Evolutionary conservation across 2,888 invertebrate genomes (phyloP).

Genomic region (Rotaria socialis): DNA sequence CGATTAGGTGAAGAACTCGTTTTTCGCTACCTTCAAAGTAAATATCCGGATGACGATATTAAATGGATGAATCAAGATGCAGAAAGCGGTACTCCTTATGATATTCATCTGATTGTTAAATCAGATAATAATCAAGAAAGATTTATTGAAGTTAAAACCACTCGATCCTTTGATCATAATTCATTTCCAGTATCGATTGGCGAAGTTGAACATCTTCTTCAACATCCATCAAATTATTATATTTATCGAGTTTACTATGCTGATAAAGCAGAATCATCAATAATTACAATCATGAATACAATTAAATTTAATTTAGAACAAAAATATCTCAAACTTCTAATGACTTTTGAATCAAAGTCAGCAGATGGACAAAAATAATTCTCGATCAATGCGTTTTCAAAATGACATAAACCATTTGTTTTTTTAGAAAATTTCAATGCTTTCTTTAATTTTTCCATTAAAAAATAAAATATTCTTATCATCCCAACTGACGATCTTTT

Average conservation of each 20-base stretch:
- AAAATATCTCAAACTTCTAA: not conserved
- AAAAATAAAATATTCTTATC: too few relatives aligned
- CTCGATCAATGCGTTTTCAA: too few relatives aligned
- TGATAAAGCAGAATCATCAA: not conserved
- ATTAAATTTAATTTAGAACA: not conserved
- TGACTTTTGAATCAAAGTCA: not conserved
- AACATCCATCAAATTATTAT: slow-evolving; percentile 20
- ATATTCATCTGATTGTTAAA: not conserved
- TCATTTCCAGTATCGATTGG: not conserved
- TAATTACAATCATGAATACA: not conserved
- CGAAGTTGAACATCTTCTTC: slow-evolving; percentile 11
- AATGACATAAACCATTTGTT: too few relatives aligned
- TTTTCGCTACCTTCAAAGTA: not conserved
- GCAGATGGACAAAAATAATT: too few relatives aligned
- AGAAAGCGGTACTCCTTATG: not conserved
- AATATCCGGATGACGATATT: not conserved
- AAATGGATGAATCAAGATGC: not conserved
- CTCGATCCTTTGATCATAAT: slow-evolving; percentile 3
- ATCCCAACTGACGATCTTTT: too few relatives aligned
- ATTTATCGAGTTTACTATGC: slow-evolving; percentile 36
- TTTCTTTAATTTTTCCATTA: too few relatives aligned
- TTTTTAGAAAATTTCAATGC: too few relatives aligned
- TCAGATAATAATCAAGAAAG: not conserved
- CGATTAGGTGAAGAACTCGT: slow-evolving; percentile 22
- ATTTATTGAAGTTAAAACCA: slow-evolving; percentile 27